Evolutionary conservation across 1,140 invertebrate genomes (phyloP), one percentile per base, ranked within the genome.

Genomic region (Microplitis mediator): DNA sequence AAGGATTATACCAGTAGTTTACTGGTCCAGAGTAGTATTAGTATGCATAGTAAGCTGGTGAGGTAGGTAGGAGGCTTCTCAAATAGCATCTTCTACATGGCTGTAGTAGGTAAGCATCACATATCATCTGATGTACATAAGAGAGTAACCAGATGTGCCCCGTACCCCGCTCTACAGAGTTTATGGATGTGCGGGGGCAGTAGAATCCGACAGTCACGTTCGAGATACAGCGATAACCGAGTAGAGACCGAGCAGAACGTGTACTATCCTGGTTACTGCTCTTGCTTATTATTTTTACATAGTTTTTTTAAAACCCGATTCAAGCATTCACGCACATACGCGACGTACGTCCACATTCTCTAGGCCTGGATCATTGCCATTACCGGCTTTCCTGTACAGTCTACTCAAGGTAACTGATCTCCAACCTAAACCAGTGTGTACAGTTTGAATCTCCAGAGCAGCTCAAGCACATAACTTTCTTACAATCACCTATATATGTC

Each of bases 171-270:
- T 35, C 14, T 35, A 6, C 3, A 61, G n/a, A 34, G 60, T 71
- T 64, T 71, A 71, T 71, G 61, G 69, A 64, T 39, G n/a, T 71
- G 69, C 45, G 69, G 69, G 69, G 69, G 69, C 32, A 64, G 69
- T 71, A 51, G 69, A 71, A 71, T 71, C 60, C 45, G 45, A 51
- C 61, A 71, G 68, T 71, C 69, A 71, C 69, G 69, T 64, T 64
- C 45, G n/a, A 64, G 60, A 64, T 71, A 52, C 51, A 16, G n/a
- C 45, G 69, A 71, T 71, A 71, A 16, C 16, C 35, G n/a, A 64
- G 39, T 45, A 45, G 39, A 39, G 9, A 23, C 1, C 9, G 9
- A 64, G 62, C 35, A 4, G 39, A 36, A 23, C 60, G 34, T 32
- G 32, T 60, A 16, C 23, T 36, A 35, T 35, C 13, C 35, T 35